Evolutionary conservation across 1,140 invertebrate species (phyloP).

Genomic region (Drosophila virilis): DNA sequence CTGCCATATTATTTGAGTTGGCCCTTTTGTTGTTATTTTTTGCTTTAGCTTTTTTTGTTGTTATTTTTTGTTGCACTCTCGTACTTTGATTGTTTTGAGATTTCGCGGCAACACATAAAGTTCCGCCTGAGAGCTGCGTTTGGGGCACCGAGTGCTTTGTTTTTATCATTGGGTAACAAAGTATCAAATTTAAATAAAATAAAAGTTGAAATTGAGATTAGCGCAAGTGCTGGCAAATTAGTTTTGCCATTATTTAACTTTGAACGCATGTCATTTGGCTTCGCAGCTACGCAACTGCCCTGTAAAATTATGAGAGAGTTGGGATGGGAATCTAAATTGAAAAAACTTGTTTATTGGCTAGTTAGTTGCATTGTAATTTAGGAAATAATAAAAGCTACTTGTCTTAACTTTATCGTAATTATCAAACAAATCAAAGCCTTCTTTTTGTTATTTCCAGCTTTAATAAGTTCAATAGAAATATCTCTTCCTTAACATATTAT

Average conservation of each 20-base stretch:
- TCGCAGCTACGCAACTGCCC: slow-evolving; percentile 15
- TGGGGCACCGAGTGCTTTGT: slow-evolving; percentile 17
- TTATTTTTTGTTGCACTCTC: slow-evolving; percentile 47
- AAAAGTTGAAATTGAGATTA: slow-evolving; percentile 78
- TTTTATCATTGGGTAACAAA: slow-evolving; percentile 64
- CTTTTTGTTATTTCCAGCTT: too few species aligned
- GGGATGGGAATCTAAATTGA: not conserved
- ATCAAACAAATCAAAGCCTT: too few species aligned
- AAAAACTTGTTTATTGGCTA: not conserved
- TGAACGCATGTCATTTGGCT: slow-evolving; percentile 16
- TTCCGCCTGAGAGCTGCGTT: slow-evolving; percentile 35
- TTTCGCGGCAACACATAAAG: slow-evolving; percentile 79
- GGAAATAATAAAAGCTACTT: too few species aligned
- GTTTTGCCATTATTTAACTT: slow-evolving; percentile 67
- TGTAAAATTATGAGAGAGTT: slow-evolving; percentile 9
- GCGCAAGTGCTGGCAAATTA: slow-evolving; percentile 69
- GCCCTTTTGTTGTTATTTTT: slow-evolving; percentile 43
- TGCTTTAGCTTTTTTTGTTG: slow-evolving; percentile 25
- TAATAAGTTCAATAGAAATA: too few species aligned
- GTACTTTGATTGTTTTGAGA: slow-evolving; percentile 80
- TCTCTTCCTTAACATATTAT: too few species aligned
- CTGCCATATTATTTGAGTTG: slow-evolving; percentile 56
- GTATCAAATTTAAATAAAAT: slow-evolving; percentile 79
- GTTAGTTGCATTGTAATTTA: too few species aligned
- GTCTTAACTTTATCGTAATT: too few species aligned